These are phyloP conservation scores for Pinna nobilis DNA, from an alignment of 1,140 invertebrate genomes.

Conservation along the genomic window DNA sequence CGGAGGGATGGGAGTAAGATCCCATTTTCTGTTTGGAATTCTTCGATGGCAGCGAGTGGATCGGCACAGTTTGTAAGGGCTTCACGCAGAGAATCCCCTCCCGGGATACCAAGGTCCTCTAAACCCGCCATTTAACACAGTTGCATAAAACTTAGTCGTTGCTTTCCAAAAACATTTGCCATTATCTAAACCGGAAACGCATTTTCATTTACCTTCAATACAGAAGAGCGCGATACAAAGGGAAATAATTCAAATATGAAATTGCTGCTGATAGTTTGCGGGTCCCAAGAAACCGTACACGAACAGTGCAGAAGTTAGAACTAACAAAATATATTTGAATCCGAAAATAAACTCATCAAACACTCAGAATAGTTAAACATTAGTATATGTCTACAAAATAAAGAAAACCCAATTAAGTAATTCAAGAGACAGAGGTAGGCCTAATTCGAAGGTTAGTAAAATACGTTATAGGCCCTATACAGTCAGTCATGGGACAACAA, in stretches of 20 bases:
- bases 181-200: background rate
- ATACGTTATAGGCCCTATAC: too few relatives aligned
- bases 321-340: too few relatives aligned
- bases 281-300: too few relatives aligned
- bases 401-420: too few relatives aligned
- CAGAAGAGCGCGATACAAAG: background rate
- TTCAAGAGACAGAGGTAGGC: too few relatives aligned
- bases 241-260: background rate
- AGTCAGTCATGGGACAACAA: too few relatives aligned
- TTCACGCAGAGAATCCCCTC: constrained; percentile 90
- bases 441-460: too few relatives aligned
- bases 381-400: too few relatives aligned
- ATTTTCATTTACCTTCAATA: background rate
- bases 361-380: too few relatives aligned
- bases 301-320: too few relatives aligned
- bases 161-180: background rate
- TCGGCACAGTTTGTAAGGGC: constrained; percentile 96
- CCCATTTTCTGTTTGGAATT: constrained; percentile 95
- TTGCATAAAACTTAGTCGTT: background rate
- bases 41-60: constrained; percentile 96
- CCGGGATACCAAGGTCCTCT: constrained; percentile 94
- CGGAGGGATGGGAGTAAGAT: constrained; percentile 93
- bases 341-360: too few relatives aligned
- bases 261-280: too few relatives aligned
- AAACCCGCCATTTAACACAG: constrained; percentile 80